Base-by-base conservation (phyloP, 2,888 invertebrate species). In the Anthoptus insignis region DNA sequence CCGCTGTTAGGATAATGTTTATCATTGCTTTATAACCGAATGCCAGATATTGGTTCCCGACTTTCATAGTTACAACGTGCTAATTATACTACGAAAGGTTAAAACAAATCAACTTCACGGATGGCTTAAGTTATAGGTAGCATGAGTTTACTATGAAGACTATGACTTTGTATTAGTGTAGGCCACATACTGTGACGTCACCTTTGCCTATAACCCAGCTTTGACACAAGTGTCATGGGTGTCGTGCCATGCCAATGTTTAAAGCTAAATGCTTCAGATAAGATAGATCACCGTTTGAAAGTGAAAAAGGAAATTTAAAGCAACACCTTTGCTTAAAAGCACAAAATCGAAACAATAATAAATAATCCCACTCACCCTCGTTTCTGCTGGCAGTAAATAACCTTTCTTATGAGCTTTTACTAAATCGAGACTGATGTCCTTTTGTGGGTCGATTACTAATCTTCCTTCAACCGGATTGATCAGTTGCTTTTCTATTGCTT, bases 311-410 rank as follows among this genome's bases (percentile, higher is more conserved):
- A 89, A 89, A 78, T 84, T 82, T 80, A 81, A 91, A 93, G 91
- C 91, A 88, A 91, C 90, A 93, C 91, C 91, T 86, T 84, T 84
- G 86, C 86, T 89, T 82, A 79, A 83, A 89, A 89, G 91, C 91
- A 89, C 83, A 89, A 83, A 82, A 79, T 64, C 45, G 34, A 58
- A 3, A 22, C n/a, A 3, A 76, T 70, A 4, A 34, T 47, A 77
- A 81, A 78, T 69, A 71, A 57, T 72, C 74, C 77, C 78, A 79
- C 98, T 98, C 95, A 98, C 98, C 97, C 98, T 96, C 86, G 97
- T 97, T 95, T 98, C 97, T 86, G 98, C 98, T 89, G 97, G 96
- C 94, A 98, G 95, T 82, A 98, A 96, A 93, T 97, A 96, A 82
- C 98, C 98, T 94, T 96, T 96, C 88, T 97, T 97, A 86, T 96